These are phyloP conservation scores for Lasioglossum malachurum DNA, from an alignment of 2,888 invertebrate species.

Conservation along the genomic window DNA sequence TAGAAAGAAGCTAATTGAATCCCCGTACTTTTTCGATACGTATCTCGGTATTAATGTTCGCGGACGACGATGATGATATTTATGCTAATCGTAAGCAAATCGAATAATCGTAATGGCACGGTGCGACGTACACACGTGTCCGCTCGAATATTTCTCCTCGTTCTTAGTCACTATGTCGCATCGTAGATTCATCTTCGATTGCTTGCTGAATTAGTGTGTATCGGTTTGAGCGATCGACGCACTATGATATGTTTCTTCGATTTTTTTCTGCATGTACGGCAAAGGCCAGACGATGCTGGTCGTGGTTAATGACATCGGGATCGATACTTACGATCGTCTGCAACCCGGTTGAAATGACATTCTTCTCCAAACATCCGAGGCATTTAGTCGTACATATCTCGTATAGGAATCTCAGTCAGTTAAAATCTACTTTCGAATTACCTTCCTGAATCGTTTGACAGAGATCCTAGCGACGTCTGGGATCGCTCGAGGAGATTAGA, in stretches of 20 bases:
- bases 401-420: slow-evolving; percentile 32
- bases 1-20: slow-evolving; percentile 37
- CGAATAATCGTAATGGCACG: slow-evolving; percentile 63
- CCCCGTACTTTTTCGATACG: slow-evolving; percentile 59
- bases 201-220: neutral
- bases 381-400: slow-evolving; percentile 42
- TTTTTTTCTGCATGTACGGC: neutral
- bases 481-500: neutral
- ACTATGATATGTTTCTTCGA: neutral
- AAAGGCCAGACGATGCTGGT: neutral
- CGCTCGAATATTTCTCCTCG: slow-evolving; percentile 35
- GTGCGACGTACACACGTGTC: slow-evolving; percentile 51
- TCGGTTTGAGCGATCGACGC: neutral
- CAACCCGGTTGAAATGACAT: slow-evolving; percentile 52
- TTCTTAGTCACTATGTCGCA: slow-evolving; percentile 62
- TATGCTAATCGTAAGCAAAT: slow-evolving; percentile 60
- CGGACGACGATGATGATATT: slow-evolving; percentile 54
- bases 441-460: slow-evolving; percentile 23
- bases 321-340: slow-evolving; percentile 40
- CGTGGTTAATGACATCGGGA: slow-evolving; percentile 14
- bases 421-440: slow-evolving; percentile 63
- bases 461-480: slow-evolving; percentile 29
- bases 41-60: slow-evolving; percentile 51
- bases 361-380: slow-evolving; percentile 49
- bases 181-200: slow-evolving; percentile 44